Percentiles rank a stretch among this genome's conserved stretches.
Conservation (phyloP, 1,140 invertebrate genomes). For the Drosophila gunungcola region DNA sequence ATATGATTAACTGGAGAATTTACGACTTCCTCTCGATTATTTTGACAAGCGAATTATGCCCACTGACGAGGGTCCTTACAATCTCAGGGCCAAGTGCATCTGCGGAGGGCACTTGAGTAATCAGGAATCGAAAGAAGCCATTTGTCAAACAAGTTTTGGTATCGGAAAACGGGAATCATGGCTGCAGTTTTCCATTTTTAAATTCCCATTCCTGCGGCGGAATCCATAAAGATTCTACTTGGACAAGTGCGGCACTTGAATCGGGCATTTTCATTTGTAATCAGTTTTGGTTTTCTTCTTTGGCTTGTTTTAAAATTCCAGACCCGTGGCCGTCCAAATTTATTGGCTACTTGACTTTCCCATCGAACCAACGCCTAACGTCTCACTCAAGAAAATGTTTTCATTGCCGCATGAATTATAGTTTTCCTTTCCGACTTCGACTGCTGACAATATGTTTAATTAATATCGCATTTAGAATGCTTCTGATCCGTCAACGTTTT, state of each 20-base stretch:
- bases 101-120: conserved; percentile 45
- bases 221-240: conserved; percentile 29
- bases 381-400: conserved; percentile 30
- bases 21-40: conserved; percentile 72
- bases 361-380: conserved; percentile 14
- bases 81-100: conserved; percentile 7
- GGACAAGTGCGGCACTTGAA: conserved; percentile 68
- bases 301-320: conserved; percentile 62
- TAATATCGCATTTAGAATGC: conserved; percentile 38
- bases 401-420: conserved; percentile 38
- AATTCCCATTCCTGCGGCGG: conserved; percentile 44
- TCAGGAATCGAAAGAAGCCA: conserved; percentile 49
- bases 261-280: conserved; percentile 62
- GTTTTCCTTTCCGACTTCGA: conserved; percentile 30
- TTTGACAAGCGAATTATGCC: conserved; percentile 66
- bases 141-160: conserved; percentile 53
- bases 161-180: conserved; percentile 41
- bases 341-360: conserved; percentile 70
- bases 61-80: conserved; percentile 53
- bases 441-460: conserved; percentile 62
- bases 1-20: conserved; percentile 55
- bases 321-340: conserved; percentile 61
- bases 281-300: conserved; percentile 38
- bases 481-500: conserved; percentile 23
- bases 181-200: conserved; percentile 52